Conservation (phyloP, 2,797 vertebrate genomes). For the Cottoperca gobio region DNA sequence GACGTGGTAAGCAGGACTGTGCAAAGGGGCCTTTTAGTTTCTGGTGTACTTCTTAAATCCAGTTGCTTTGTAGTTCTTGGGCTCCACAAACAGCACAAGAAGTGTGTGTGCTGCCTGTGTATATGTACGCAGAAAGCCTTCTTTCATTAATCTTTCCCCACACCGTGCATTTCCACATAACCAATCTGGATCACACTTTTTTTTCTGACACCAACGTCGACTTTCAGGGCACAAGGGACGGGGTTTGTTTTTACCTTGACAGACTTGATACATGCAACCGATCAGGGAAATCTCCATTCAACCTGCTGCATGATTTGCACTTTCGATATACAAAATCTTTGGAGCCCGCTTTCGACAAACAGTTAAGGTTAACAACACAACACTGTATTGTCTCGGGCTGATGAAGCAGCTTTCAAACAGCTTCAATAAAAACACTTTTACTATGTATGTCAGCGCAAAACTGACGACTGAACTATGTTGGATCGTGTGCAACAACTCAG, state of each 20-base stretch:
- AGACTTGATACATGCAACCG: background rate
- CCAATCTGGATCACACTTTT: no score
- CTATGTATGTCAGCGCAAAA: background rate
- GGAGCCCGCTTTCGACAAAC: background rate
- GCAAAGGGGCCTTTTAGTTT: no score
- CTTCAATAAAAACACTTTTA: slow-evolving; percentile 31
- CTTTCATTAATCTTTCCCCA: no score
- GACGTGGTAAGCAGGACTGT: no score
- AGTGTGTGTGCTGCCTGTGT: no score
- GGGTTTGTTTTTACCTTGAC: background rate
- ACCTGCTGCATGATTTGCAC: slow-evolving; percentile 44
- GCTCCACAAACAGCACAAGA: no score
- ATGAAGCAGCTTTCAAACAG: slow-evolving; percentile 27
- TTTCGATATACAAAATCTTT: slow-evolving; percentile 44
- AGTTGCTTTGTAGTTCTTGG: no score
- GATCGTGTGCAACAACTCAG: background rate
- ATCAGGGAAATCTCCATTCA: slow-evolving; percentile 7
- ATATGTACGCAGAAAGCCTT: no score
- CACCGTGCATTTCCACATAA: no score
- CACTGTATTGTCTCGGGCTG: background rate
- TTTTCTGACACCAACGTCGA: no score
- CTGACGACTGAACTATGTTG: background rate
- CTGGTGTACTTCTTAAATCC: no score
- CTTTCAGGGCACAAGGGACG: background rate
- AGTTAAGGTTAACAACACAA: slow-evolving; percentile 30